Evolutionary conservation across 1,140 invertebrate genomes (phyloP), one percentile per base, ranked within the genome.

Genomic region (Drosophila bocki): DNA sequence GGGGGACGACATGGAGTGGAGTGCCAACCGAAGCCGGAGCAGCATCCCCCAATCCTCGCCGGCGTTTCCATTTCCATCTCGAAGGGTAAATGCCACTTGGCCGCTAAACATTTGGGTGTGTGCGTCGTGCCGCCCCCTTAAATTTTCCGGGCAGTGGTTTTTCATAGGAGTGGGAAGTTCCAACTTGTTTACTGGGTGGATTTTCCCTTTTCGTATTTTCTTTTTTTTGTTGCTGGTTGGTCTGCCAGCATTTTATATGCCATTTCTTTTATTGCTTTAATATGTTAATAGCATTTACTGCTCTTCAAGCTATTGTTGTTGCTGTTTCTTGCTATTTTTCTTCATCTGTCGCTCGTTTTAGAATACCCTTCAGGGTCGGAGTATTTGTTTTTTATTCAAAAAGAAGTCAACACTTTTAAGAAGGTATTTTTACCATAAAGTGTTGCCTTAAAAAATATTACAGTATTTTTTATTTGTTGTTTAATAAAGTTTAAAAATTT

Each of bases 221-320:
- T 45, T 56, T 82, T 72, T 72, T 51, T 63, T 54, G 32, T 22
- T 22, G 19, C 35, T 48, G 29, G 60, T 59, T 75, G 79, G 69
- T 80, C 68, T 80, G 77, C 74, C 64, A 75, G 84, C 83, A 59
- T 82, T 91, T 85, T 91, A 74, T 82, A 85, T 84, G 76, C 90
- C 88, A 91, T 91, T 91, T 91, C 84, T 83, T 91, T 91, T 91
- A 91, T 91, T 91, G 88, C 88, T 71, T 85, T 86, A 91, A 91
- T 91, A 91, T 91, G 88, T 91, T 86, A 91, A 91, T 91, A 78
- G 88, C 81, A 80, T 82, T 91, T 77, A 67, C 65, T 59, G 78
- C 45, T 60, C 48, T 81, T 75, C 41, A 19, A 45, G 42, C 60
- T 64, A 22, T 62, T 81, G 48, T 72, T 79, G 70, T 61, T 62